Conservation (phyloP, 2,797 vertebrate species). For the Myotis daubentonii region DNA sequence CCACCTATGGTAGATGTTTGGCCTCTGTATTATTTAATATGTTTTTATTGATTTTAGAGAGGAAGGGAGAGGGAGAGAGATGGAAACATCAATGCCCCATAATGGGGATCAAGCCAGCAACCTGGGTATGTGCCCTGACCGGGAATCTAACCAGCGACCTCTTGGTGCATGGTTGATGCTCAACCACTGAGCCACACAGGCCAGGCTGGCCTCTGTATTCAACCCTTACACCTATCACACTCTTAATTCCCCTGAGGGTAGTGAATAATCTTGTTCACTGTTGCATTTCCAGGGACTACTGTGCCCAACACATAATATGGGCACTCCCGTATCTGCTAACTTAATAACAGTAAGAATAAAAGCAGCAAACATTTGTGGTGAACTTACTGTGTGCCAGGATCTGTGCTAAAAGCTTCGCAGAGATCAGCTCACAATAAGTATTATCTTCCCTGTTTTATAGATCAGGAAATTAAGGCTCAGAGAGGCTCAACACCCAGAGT, state of each 20-base stretch:
- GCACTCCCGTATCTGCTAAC: not conserved
- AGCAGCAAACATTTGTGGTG: not conserved
- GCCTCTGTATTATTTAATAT: too few species aligned
- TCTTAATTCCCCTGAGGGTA: not conserved
- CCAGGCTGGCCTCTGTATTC: not conserved
- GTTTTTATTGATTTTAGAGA: too few species aligned
- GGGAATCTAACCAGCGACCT: too few species aligned
- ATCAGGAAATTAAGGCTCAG: not conserved
- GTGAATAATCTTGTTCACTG: not conserved
- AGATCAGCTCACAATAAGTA: not conserved
- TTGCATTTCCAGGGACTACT: not conserved
- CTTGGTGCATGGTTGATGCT: too few species aligned
- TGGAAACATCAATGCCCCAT: too few species aligned
- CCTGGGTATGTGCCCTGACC: too few species aligned
- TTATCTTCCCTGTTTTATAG: not conserved
- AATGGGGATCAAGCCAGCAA: too few species aligned
- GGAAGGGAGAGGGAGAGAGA: too few species aligned
- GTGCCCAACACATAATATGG: not conserved
- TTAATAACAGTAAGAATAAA: slow-evolving; percentile 20
- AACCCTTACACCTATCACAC: not conserved
- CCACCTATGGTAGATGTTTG: not conserved
- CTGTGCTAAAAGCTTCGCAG: not conserved
- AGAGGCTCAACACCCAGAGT: not conserved
- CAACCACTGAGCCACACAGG: too few species aligned
- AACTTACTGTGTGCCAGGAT: not conserved